Evolutionary conservation across 2,113 vertebrate species (phyloP), one percentile per base, ranked within the genome.

Genomic region (Lophotis ruficrista): DNA sequence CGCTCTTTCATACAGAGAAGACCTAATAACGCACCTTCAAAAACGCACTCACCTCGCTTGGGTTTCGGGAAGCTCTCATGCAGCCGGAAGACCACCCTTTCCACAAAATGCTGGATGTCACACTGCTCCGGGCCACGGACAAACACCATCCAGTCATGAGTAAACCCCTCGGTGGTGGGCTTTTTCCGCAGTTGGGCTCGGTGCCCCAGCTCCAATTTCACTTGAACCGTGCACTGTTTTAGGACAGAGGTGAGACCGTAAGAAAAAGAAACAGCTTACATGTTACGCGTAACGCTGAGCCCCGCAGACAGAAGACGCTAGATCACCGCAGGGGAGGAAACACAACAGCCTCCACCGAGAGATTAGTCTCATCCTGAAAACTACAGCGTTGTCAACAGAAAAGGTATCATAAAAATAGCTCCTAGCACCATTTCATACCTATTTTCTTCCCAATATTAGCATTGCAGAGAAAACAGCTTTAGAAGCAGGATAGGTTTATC

Each of bases 111-210:
- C 98, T 99, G 99, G 96, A 99, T 99, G 96, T 99, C 99, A 16
- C 98, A 99, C 38, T 99, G 99, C 97, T 99, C 99, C 0, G 99
- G 99, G 70, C 99, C 99, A 3, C 99, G 98, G 53, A 99, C 99
- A 45, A 99, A 99, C 96, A 99, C 99, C 99, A 99, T 99, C 99
- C 99, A 99, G 98, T 99, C 99, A 10, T 99, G 99, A 73, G 99
- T 99, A 96, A 99, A 99, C 24, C 99, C 99, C 64, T 99, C 99
- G 0, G 99, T 99, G 43, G 99, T 99, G 51, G 99, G 99, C 95
- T 99, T 99, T 97, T 99, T 99, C 93, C 99, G 98, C 68, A 99
- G 98, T 90, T 99, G 99, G 94, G 99, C 99, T 14, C 99, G 98
- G 95, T 99, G 99, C 66, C 99, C 99, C 97, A 99, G 98, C 98